Evolutionary conservation across 2,113 vertebrate genomes (phyloP).

Genomic region (Corythaixoides concolor): DNA sequence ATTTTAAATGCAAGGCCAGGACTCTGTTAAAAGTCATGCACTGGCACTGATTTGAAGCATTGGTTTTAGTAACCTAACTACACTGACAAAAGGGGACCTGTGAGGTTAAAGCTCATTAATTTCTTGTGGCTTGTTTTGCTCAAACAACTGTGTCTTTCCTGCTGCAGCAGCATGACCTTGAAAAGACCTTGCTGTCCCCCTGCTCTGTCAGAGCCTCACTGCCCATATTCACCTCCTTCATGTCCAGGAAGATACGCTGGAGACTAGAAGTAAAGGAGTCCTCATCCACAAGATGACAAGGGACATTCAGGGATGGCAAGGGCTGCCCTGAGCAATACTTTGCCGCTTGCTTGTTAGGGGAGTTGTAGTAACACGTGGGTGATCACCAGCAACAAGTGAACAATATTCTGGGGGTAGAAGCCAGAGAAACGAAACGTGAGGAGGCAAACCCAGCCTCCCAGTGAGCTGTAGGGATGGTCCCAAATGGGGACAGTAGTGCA

Average conservation of each 20-base stretch:
- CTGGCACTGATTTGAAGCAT: neutral
- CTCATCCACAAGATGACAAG: neutral
- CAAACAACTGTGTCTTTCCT: neutral
- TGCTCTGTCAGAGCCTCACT: fast-evolving
- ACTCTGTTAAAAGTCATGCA: neutral
- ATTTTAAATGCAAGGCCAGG: neutral
- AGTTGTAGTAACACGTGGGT: neutral
- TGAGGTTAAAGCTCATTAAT: neutral
- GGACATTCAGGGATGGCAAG: neutral
- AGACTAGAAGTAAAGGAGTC: neutral
- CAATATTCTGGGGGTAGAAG: neutral
- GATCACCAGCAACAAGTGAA: neutral
- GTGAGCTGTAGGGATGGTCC: neutral
- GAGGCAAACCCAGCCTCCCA: neutral
- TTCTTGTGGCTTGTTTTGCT: neutral
- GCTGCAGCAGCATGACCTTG: neutral
- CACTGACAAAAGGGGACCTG: neutral
- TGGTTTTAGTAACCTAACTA: neutral
- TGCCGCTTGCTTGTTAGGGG: neutral
- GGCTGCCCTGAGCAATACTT: neutral
- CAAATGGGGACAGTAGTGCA: neutral
- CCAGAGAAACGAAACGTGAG: neutral
- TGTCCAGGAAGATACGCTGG: neutral
- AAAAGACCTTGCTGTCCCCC: neutral
- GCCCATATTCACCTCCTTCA: neutral